A percentile compares a stretch with the other conserved stretches of the same genome.
Evolutionary conservation across 2,797 vertebrate genomes (phyloP).

Genomic region (Fistularia tabacaria): DNA sequence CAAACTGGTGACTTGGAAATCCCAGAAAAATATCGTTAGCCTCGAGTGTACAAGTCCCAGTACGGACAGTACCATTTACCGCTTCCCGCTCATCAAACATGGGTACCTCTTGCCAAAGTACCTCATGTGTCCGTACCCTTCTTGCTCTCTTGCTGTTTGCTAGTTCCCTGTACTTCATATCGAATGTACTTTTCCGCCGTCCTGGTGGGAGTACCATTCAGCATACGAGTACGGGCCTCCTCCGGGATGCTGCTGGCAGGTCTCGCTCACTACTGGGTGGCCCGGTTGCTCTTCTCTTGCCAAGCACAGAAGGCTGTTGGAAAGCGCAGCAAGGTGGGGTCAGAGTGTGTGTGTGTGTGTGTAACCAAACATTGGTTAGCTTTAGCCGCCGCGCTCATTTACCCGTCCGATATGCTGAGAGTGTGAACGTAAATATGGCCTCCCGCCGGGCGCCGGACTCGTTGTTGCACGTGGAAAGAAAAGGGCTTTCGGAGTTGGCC

Average conservation of each 20-base stretch:
- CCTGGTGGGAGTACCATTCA: slow-evolving; percentile 43
- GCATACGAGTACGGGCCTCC: slow-evolving; percentile 31
- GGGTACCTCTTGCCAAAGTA: too few relatives aligned
- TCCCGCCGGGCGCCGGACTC: slow-evolving; percentile 30
- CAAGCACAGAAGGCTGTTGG: slow-evolving; percentile 68
- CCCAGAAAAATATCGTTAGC: too few relatives aligned
- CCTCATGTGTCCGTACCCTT: too few relatives aligned
- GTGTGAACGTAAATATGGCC: slow-evolving; percentile 46
- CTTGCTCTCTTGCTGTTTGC: too few relatives aligned
- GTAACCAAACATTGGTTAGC: slow-evolving; percentile 13
- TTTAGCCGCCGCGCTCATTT: slow-evolving; percentile 21
- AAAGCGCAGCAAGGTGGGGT: slow-evolving; percentile 33
- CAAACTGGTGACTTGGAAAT: too few relatives aligned
- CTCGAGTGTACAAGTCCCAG: too few relatives aligned
- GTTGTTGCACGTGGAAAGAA: slow-evolving; percentile 34
- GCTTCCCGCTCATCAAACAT: too few relatives aligned
- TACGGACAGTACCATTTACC: too few relatives aligned
- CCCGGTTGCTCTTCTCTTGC: slow-evolving; percentile 55
- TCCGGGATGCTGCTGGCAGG: slow-evolving; percentile 47
- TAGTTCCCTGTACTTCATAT: slow-evolving; percentile 4
- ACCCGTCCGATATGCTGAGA: slow-evolving; percentile 22
- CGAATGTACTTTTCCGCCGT: slow-evolving; percentile 1
- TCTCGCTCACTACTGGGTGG: slow-evolving; percentile 67
- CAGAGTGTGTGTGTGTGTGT: slow-evolving; percentile 15
- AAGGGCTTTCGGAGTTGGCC: slow-evolving; percentile 35